A percentile compares a stretch with the other conserved stretches of the same genome.
phyloP scores from a whole-genome alignment of 2,888 invertebrate species.

The Tetramorium bicarinatum region DNA sequence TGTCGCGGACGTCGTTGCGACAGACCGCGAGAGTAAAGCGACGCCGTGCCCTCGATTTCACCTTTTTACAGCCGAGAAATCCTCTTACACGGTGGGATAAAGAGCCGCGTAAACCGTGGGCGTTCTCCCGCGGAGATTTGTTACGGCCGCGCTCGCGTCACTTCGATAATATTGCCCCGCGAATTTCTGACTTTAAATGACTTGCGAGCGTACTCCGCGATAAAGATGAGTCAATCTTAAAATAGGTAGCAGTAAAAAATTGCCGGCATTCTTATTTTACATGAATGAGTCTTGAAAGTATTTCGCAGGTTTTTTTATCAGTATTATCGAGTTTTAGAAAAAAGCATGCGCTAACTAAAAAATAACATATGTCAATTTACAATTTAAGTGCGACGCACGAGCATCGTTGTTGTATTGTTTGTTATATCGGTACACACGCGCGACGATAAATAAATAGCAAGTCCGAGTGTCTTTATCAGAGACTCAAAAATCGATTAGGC shows the following conservation, averaged over 20 bases:
- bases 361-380: conserved; percentile 50
- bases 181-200: conserved; percentile 17
- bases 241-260: background rate
- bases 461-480: conserved; percentile 30
- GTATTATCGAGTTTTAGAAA: conserved; percentile 10
- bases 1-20: conserved; percentile 34
- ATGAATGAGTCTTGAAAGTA: background rate
- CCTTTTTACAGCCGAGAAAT: conserved; percentile 71
- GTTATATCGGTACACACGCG: conserved; percentile 33
- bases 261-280: background rate
- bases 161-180: conserved; percentile 32
- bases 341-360: conserved; percentile 36
- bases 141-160: conserved; percentile 16
- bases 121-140: conserved; percentile 15
- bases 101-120: conserved; percentile 49
- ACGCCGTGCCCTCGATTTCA: conserved; percentile 68
- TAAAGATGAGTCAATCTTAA: background rate
- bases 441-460: conserved; percentile 44
- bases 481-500: conserved; percentile 43
- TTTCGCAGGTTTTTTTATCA: background rate
- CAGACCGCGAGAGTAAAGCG: conserved; percentile 70
- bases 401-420: conserved; percentile 35
- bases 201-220: background rate
- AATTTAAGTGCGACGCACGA: conserved; percentile 37
- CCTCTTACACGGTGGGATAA: conserved; percentile 69